phyloP scores from a whole-genome alignment of 2,113 vertebrate genomes.

The Cranoglanis bouderius region DNA sequence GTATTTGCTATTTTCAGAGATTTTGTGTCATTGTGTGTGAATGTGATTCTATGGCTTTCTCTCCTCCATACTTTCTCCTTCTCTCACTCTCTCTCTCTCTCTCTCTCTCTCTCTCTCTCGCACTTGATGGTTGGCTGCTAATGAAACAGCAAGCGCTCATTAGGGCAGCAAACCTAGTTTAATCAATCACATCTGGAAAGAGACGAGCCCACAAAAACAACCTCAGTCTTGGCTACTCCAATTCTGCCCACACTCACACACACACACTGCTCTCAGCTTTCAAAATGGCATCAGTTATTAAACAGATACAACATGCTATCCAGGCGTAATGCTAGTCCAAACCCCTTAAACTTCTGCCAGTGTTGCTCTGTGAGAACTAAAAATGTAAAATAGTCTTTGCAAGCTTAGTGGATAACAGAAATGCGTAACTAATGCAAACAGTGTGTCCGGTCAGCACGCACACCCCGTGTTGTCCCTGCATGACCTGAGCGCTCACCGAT shows the following conservation, averaged over 20 bases:
- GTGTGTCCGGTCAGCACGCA: background rate
- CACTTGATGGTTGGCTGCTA: slow-evolving; percentile 81
- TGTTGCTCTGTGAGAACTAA: background rate
- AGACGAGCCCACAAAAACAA: slow-evolving; percentile 72
- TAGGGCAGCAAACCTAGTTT: slow-evolving; percentile 69
- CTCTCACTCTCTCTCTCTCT: background rate
- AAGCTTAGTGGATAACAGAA: background rate
- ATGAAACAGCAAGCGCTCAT: slow-evolving; percentile 71
- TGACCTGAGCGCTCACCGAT: slow-evolving; percentile 81
- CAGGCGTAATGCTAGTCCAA: background rate
- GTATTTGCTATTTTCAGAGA: background rate
- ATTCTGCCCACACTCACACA: slow-evolving; percentile 49
- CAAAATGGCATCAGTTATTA: slow-evolving; percentile 29
- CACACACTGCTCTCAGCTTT: slow-evolving; percentile 25
- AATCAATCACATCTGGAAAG: slow-evolving; percentile 74
- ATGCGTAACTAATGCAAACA: background rate
- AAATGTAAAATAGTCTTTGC: background rate
- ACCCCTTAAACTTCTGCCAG: background rate
- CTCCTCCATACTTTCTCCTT: background rate
- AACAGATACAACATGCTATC: background rate
- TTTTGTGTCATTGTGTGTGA: background rate
- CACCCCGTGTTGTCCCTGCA: background rate
- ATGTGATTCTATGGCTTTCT: background rate
- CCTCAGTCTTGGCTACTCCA: slow-evolving; percentile 64
- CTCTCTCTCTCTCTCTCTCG: background rate